Conservation (phyloP, 2,888 invertebrate genomes). For the Gymnoscelis rufifasciata region DNA sequence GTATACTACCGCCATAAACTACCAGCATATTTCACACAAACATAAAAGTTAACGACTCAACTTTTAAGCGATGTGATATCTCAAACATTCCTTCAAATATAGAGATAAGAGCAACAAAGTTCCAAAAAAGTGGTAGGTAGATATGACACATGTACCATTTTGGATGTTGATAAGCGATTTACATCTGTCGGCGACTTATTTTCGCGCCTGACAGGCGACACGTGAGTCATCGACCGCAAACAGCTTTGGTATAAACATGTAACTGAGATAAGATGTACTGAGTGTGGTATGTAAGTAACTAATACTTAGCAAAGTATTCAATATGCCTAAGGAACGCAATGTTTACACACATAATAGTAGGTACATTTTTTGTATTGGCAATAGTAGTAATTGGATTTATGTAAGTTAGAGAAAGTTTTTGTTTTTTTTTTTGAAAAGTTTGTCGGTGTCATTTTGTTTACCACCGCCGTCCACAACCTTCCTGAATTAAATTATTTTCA, state of each 20-base stretch:
- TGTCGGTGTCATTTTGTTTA: too few species aligned
- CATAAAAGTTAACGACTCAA: background rate
- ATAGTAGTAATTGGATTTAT: too few species aligned
- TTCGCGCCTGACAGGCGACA: slow-evolving; percentile 15
- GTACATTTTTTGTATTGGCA: too few species aligned
- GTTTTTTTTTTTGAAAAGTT: too few species aligned
- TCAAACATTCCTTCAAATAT: background rate
- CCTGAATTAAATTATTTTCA: too few species aligned
- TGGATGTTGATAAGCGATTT: slow-evolving; percentile 18
- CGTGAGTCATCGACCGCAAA: slow-evolving; percentile 17
- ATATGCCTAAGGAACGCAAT: too few species aligned
- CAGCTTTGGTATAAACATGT: slow-evolving; percentile 7
- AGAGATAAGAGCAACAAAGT: background rate
- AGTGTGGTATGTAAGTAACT: background rate
- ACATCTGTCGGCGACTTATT: slow-evolving; percentile 22
- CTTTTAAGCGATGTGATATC: background rate
- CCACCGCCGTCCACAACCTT: too few species aligned
- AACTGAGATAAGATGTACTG: slow-evolving; percentile 10
- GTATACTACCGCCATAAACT: background rate
- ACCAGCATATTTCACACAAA: background rate
- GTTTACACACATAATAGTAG: too few species aligned
- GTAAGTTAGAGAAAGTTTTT: too few species aligned
- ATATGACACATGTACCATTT: slow-evolving; percentile 16
- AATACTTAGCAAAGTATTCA: too few species aligned
- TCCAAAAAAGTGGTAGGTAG: background rate